phyloP scores from a whole-genome alignment of 2,888 invertebrate species.

The Cyaniris semiargus region DNA sequence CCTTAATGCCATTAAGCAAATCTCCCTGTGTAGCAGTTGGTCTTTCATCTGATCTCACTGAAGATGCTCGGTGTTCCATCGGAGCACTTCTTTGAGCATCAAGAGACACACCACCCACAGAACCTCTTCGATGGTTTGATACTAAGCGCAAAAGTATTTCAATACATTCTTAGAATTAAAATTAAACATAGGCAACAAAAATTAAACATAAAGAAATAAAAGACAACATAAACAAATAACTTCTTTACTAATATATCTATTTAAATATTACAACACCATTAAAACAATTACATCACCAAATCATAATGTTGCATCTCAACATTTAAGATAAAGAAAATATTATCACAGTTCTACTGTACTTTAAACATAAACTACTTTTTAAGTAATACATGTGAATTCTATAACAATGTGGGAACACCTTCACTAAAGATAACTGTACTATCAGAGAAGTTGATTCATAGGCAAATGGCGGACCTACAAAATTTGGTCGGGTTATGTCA shows the following conservation, averaged over 20 bases:
- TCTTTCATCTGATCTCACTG: conserved; percentile 68
- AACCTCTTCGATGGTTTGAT: conserved; percentile 51
- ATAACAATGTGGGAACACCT: not conserved
- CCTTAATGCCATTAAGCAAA: conserved; percentile 79
- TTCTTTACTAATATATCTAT: conserved; percentile 29
- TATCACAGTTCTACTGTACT: conserved; percentile 24
- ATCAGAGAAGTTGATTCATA: too few relatives aligned
- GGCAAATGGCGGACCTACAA: too few relatives aligned
- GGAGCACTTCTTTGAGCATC: conserved; percentile 63
- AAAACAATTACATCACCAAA: conserved; percentile 28
- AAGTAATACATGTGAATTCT: not conserved
- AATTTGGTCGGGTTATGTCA: too few relatives aligned
- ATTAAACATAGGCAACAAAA: not conserved
- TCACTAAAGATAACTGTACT: not conserved
- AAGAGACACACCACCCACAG: conserved; percentile 59
- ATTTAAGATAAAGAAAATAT: conserved; percentile 24
- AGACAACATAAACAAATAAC: not conserved
- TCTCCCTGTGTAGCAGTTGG: conserved; percentile 79
- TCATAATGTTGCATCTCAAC: not conserved
- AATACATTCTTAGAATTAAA: not conserved
- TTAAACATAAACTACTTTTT: not conserved
- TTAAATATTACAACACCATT: conserved; percentile 32
- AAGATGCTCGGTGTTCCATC: conserved; percentile 56
- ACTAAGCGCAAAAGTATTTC: conserved; percentile 37
- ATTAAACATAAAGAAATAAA: not conserved